Conservation (phyloP, 2,113 vertebrate species). For the Podarcis muralis region DNA sequence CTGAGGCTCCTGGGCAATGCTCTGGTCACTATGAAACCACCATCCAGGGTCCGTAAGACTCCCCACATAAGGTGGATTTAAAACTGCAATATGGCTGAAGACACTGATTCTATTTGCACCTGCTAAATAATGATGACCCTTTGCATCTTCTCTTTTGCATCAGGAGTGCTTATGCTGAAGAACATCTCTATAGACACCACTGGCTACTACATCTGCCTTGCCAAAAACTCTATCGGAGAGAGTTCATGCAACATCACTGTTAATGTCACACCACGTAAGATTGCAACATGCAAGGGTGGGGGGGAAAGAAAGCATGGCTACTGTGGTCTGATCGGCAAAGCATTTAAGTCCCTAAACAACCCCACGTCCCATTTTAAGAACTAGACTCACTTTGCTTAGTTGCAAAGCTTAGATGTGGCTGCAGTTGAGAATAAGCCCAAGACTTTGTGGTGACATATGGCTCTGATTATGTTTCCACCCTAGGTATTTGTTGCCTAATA, state of each 20-base stretch:
- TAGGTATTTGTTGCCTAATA: background rate
- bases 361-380: too few relatives aligned
- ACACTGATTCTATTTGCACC: background rate
- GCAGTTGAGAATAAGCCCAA: background rate
- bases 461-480: background rate
- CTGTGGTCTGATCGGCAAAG: too few relatives aligned
- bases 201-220: slow-evolving; percentile 85
- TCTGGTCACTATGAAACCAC: background rate
- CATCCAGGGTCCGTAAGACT: slow-evolving; percentile 16
- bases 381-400: background rate
- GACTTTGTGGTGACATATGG: background rate
- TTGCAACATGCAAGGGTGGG: too few relatives aligned
- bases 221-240: slow-evolving; percentile 77
- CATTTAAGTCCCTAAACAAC: too few relatives aligned
- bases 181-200: slow-evolving; percentile 86
- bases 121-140: background rate
- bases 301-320: background rate
- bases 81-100: background rate
- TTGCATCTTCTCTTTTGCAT: slow-evolving; percentile 30
- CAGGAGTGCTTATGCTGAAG: slow-evolving; percentile 76
- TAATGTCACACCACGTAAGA: slow-evolving; percentile 82
- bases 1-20: too few relatives aligned
- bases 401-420: background rate
- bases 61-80: background rate
- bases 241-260: slow-evolving; percentile 86